Conservation (phyloP, 2,113 vertebrate genomes). For the Sula dactylatra region DNA sequence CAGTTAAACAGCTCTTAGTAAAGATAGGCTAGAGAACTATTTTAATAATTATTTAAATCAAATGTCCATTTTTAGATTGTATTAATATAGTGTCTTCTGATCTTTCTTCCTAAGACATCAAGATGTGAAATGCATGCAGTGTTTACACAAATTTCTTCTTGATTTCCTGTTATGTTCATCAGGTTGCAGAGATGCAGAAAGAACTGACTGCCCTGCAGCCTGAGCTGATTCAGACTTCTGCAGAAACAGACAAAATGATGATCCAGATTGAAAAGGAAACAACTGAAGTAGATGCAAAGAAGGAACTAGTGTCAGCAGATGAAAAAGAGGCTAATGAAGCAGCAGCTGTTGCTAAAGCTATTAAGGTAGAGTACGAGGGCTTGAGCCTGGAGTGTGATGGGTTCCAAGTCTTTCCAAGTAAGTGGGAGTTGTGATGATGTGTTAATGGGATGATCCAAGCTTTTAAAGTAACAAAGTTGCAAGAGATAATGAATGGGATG, state of each 20-base stretch:
- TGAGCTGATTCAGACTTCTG: conserved; percentile 85
- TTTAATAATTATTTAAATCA: neutral
- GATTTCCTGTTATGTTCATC: neutral
- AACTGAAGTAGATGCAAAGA: conserved; percentile 88
- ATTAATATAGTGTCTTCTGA: neutral
- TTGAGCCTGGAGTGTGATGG: neutral
- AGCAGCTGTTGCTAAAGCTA: conserved; percentile 82
- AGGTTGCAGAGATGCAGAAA: conserved; percentile 90
- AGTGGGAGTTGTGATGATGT: neutral
- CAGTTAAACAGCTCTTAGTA: neutral
- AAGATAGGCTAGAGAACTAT: neutral
- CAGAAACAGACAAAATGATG: conserved; percentile 90
- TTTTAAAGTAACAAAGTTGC: neutral
- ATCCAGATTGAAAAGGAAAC: conserved; percentile 87
- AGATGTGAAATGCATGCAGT: neutral
- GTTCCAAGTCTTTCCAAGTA: neutral
- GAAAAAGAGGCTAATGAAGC: conserved; percentile 88
- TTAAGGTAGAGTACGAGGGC: conserved; percentile 78
- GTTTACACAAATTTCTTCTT: neutral
- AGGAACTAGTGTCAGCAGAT: conserved; percentile 85
- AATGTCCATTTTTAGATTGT: neutral
- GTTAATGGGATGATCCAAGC: neutral
- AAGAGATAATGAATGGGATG: neutral
- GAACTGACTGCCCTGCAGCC: conserved; percentile 90
- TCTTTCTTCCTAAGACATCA: neutral